Conservation (phyloP, 2,888 invertebrate species). For the Thecophora atra region DNA sequence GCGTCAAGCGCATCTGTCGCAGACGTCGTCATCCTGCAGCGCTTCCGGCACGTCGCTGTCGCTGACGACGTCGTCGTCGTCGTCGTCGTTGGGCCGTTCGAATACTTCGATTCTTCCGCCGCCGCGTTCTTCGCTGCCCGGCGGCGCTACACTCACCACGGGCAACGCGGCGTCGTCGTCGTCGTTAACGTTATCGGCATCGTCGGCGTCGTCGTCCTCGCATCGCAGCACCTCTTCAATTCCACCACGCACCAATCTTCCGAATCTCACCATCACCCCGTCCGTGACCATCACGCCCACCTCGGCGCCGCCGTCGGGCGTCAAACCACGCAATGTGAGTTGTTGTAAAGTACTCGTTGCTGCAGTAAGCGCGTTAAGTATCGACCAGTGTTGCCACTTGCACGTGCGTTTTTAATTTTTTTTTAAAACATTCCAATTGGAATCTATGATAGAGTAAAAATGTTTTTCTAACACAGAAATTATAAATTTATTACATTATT, state of each 20-base stretch:
- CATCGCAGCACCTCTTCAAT: constrained; percentile 58
- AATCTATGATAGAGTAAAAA: too few species aligned
- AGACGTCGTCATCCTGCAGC: constrained; percentile 7
- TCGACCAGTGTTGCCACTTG: too few species aligned
- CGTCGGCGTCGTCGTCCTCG: constrained; percentile 46
- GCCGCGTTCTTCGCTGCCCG: constrained; percentile 68
- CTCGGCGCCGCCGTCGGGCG: constrained; percentile 72
- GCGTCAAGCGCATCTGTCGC: constrained; percentile 12
- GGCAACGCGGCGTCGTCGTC: constrained; percentile 64
- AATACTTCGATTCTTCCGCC: constrained; percentile 58
- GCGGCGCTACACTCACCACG: constrained; percentile 72
- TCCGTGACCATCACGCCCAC: constrained; percentile 82
- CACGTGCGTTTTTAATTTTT: too few species aligned
- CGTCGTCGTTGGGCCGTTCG: constrained; percentile 52
- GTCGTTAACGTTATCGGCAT: constrained; percentile 55
- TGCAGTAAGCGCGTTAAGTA: constrained; percentile 61
- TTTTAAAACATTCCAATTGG: too few species aligned
- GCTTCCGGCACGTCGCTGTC: constrained; percentile 10
- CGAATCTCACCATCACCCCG: constrained; percentile 71
- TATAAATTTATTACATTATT: too few species aligned
- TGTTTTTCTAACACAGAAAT: too few species aligned
- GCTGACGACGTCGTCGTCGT: constrained; percentile 49
- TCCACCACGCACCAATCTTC: constrained; percentile 64
- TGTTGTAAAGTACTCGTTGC: constrained; percentile 66
- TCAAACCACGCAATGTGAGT: constrained; percentile 67